Evolutionary conservation across 35 echinoderm and acorn worm species (phyloP).

Genomic region (Apostichopus californicus): DNA sequence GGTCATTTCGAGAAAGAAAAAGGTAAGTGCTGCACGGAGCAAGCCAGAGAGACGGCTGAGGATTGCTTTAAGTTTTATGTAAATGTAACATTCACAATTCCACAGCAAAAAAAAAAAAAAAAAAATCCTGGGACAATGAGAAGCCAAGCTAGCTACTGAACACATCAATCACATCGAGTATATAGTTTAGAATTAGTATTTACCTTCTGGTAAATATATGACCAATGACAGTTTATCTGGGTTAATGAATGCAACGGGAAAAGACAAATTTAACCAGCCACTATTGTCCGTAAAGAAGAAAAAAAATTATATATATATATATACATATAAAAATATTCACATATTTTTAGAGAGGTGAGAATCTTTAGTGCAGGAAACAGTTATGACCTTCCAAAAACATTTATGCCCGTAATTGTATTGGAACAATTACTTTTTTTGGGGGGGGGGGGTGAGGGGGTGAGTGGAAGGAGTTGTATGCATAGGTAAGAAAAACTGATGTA

Average conservation of each 20-base stretch:
- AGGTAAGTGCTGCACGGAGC: neutral
- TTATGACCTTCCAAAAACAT: too few relatives aligned
- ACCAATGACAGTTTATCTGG: conserved; percentile 36
- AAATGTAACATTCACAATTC: neutral
- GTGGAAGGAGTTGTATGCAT: too few relatives aligned
- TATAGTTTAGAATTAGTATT: conserved; percentile 21
- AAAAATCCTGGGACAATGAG: neutral
- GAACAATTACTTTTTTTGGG: too few relatives aligned
- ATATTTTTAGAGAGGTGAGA: too few relatives aligned
- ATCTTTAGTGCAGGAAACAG: too few relatives aligned
- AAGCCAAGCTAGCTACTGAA: neutral
- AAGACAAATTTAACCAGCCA: neutral
- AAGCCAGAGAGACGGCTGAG: neutral
- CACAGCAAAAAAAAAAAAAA: neutral
- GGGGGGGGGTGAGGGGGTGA: too few relatives aligned
- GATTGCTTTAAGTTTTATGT: neutral
- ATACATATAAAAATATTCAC: too few relatives aligned
- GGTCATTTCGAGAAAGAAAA: too few relatives aligned
- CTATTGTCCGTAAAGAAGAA: too few relatives aligned
- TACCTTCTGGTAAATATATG: conserved; percentile 39
- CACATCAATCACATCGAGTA: neutral
- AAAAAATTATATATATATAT: too few relatives aligned
- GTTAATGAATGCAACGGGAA: conserved; percentile 22
- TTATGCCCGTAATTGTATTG: too few relatives aligned
- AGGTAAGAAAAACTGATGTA: too few relatives aligned